These are phyloP conservation scores for Diceros bicornis DNA, from an alignment of 2,797 vertebrate species.

Conservation along the genomic window DNA sequence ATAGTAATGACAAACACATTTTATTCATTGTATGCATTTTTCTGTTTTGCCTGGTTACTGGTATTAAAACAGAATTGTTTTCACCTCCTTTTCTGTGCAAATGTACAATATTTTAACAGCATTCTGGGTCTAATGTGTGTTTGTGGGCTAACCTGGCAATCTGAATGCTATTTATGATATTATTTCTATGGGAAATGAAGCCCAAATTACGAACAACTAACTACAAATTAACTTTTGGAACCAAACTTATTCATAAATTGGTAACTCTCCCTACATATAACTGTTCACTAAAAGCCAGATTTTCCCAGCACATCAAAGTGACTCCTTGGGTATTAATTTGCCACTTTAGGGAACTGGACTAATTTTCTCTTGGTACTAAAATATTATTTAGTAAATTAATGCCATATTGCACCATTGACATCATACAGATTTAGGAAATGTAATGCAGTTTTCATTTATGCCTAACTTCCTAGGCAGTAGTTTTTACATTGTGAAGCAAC, in stretches of 20 bases:
- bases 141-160: background rate
- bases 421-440: background rate
- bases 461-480: background rate
- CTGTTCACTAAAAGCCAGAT: background rate
- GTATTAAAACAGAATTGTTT: slow-evolving; percentile 12
- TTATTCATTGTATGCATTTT: background rate
- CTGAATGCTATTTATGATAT: background rate
- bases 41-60: background rate
- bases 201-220: background rate
- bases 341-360: background rate
- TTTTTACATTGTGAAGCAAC: background rate
- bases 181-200: slow-evolving; percentile 18
- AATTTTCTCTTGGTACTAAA: slow-evolving; percentile 46
- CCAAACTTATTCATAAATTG: background rate
- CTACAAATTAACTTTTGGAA: slow-evolving; percentile 22
- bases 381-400: slow-evolving; percentile 44
- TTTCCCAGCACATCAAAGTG: background rate
- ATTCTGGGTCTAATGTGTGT: background rate
- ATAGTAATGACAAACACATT: background rate
- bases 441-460: slow-evolving; percentile 22
- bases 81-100: background rate
- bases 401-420: background rate
- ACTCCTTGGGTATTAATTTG: background rate
- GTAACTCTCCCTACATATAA: background rate
- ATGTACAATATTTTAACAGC: slow-evolving; percentile 18